Percentiles rank a stretch among this genome's conserved stretches.
Evolutionary conservation across 2,113 vertebrate genomes (phyloP).

Genomic region (Bagarius yarrelli): DNA sequence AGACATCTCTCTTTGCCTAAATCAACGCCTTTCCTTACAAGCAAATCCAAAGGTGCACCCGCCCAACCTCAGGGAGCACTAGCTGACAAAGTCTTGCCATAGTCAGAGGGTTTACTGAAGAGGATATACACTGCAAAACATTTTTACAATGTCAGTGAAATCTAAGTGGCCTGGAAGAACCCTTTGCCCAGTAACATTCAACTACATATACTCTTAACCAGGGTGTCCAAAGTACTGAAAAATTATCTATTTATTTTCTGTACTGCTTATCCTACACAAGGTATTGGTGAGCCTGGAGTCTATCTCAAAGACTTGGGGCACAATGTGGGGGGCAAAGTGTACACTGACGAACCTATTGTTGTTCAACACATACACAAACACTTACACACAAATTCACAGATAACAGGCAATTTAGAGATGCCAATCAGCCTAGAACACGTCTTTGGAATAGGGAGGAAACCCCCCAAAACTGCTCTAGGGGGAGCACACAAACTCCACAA

Average conservation of each 20-base stretch:
- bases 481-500: no score
- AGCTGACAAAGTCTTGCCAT: not conserved
- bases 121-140: not conserved
- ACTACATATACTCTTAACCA: not conserved
- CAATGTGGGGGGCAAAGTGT: no score
- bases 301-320: no score
- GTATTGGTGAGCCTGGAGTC: no score
- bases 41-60: slow-evolving; percentile 5
- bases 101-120: slow-evolving; percentile 35
- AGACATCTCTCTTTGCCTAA: slow-evolving; percentile 65
- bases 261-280: no score
- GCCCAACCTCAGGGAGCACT: slow-evolving; percentile 26
- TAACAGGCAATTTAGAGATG: no score
- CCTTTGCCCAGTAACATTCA: not conserved
- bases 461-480: no score
- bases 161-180: not conserved
- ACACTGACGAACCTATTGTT: no score
- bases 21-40: slow-evolving; percentile 61
- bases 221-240: not conserved
- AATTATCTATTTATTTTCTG: not conserved
- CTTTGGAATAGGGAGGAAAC: no score
- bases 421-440: no score
- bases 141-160: not conserved
- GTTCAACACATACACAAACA: no score
- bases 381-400: no score